Base-by-base conservation (phyloP, 2,113 vertebrate species). In the Pollachius pollachius region DNA sequence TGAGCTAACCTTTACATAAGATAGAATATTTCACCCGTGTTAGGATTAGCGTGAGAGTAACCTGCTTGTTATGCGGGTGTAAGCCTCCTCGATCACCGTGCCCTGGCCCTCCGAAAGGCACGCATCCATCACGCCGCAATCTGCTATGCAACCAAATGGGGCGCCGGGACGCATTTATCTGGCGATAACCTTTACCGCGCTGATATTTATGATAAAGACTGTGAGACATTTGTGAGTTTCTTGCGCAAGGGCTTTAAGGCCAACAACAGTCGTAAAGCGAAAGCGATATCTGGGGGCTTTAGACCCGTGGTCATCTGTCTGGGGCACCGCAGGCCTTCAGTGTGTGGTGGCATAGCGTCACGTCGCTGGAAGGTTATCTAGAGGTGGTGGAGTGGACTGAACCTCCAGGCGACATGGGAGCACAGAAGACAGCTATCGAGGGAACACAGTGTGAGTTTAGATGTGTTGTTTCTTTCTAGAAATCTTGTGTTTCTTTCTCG, bases 1-100 rank as follows among this genome's bases (percentile, higher is more conserved):
- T 88, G 85, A 79, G 80, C 84, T 92, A 91, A 93, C 92, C 92
- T 94, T 93, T 92, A 90, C 82, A 81, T 85, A 73, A 78, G 75
- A 82, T 81, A 64, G 89, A 87, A 91, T 92, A 93, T 91, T 91
- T 92, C 90, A 93, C 83, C 73, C 69, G 81, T 74, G 79, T 84
- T 85, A 83, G 71, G 81, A 88, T 88, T 87, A 84, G 80, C 82
- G 81, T 48, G 52, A 80, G 75, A 78, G 81, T 86, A 88, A 85
- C 72, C 88, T 83, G 90, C 90, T 93, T 79, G 90, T 90, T 91
- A 89, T 89, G 84, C 88, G 67, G 72, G 78, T 73, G 77, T 85
- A 87, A 81, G 83, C 77, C 85, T 90, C 87, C 73, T 91, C 86
- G 72, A 87, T 92, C 86, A 88, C 75, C 63, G 85, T 64, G 79